Conservation (phyloP, 2,113 vertebrate species). For the Alethe diademata region DNA sequence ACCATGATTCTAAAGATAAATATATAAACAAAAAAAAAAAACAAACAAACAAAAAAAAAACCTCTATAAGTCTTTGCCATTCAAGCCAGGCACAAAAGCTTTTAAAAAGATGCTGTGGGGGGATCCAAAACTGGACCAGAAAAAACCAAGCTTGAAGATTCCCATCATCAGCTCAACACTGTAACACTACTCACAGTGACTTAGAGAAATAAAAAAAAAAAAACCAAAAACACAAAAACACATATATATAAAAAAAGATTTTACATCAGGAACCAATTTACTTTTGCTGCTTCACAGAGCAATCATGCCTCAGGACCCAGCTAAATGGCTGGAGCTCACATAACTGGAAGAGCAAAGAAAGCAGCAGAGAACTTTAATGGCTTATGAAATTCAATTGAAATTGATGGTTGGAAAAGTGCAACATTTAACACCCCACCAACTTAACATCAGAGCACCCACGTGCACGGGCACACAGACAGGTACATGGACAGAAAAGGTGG, state of each 20-base stretch:
- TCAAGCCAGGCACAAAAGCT: not conserved
- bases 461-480: not conserved
- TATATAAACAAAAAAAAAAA: not conserved
- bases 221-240: too few species aligned
- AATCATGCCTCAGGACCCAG: constrained; percentile 58
- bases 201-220: not conserved
- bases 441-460: accelerated
- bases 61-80: not conserved
- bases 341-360: constrained; percentile 46
- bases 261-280: constrained; percentile 52
- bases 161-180: not conserved
- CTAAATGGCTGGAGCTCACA: constrained; percentile 40
- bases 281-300: constrained; percentile 38
- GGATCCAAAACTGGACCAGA: not conserved
- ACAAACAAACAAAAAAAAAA: not conserved
- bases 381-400: constrained; percentile 62
- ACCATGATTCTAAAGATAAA: not conserved
- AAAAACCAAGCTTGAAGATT: not conserved
- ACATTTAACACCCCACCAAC: constrained; percentile 29
- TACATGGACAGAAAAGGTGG: not conserved
- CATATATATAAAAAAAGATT: not conserved
- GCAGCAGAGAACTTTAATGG: constrained; percentile 32
- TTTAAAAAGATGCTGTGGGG: not conserved
- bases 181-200: not conserved
- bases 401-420: constrained; percentile 29